Evolutionary conservation across 2,888 invertebrate genomes (phyloP).

Genomic region (Tortrix viridana): DNA sequence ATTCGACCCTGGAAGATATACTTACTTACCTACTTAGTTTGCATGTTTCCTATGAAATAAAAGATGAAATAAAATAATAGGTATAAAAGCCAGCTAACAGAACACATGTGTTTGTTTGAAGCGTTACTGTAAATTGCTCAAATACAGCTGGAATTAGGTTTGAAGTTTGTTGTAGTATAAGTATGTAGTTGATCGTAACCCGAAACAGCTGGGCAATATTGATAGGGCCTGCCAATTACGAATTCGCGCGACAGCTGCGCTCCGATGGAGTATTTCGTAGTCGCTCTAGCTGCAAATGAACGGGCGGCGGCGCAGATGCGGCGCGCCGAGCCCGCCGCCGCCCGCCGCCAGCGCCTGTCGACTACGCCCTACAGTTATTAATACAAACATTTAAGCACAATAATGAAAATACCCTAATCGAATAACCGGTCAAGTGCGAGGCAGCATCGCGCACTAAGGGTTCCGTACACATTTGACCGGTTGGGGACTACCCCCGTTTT

Average conservation of each 20-base stretch:
- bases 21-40: no score
- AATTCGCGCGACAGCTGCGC: constrained; percentile 71
- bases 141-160: constrained; percentile 22
- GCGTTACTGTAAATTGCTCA: constrained; percentile 9
- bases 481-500: no score
- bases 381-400: not conserved
- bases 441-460: no score
- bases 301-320: constrained; percentile 72
- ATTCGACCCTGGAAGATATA: no score
- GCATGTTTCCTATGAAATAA: no score
- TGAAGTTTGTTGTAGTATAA: constrained; percentile 33
- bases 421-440: no score
- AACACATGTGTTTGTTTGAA: constrained; percentile 7
- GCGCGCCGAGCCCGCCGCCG: constrained; percentile 46
- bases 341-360: constrained; percentile 38
- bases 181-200: constrained; percentile 44
- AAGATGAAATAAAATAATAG: no score
- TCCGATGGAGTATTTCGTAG: constrained; percentile 76
- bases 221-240: constrained; percentile 68
- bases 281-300: constrained; percentile 78
- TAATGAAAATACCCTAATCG: no score
- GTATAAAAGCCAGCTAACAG: not conserved
- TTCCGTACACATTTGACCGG: no score
- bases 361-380: not conserved
- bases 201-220: constrained; percentile 58